Percentiles rank a stretch among this genome's conserved stretches.
Conservation (phyloP, 2,113 vertebrate species). For the Melanocharis versteri region DNA sequence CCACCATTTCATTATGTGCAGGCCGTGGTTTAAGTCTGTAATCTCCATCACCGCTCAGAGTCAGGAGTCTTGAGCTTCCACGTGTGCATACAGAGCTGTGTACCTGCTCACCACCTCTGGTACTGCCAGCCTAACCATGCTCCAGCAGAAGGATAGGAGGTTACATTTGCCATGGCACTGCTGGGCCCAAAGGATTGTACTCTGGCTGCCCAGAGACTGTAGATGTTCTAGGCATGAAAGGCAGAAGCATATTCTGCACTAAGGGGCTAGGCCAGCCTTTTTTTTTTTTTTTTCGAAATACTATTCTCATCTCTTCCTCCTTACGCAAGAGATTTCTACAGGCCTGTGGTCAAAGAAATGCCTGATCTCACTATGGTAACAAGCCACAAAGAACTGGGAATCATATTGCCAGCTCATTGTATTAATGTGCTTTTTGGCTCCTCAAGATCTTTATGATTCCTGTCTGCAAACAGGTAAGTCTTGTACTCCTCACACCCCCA, state of each 20-base stretch:
- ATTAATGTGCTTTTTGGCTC: background rate
- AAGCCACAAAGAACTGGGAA: background rate
- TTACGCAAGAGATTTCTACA: background rate
- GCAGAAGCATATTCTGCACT: background rate
- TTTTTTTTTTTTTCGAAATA: background rate
- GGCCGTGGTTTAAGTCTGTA: background rate
- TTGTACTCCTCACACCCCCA: background rate
- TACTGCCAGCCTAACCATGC: background rate
- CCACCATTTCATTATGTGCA: fast-evolving
- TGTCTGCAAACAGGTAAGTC: background rate
- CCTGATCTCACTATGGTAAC: background rate
- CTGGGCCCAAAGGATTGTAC: background rate
- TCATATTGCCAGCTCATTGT: background rate
- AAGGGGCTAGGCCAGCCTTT: background rate
- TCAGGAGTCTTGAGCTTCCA: background rate
- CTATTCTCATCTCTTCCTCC: background rate
- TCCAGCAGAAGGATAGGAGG: background rate
- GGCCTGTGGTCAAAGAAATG: background rate
- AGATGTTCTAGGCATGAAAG: background rate
- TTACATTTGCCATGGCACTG: fast-evolving
- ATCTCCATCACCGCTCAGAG: background rate
- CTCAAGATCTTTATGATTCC: background rate
- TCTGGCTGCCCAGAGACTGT: background rate
- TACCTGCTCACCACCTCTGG: background rate
- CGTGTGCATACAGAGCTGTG: background rate